A percentile compares a stretch with the other conserved stretches of the same genome.
Evolutionary conservation across 2,888 invertebrate species (phyloP).

Genomic region (Diogma glabrata): DNA sequence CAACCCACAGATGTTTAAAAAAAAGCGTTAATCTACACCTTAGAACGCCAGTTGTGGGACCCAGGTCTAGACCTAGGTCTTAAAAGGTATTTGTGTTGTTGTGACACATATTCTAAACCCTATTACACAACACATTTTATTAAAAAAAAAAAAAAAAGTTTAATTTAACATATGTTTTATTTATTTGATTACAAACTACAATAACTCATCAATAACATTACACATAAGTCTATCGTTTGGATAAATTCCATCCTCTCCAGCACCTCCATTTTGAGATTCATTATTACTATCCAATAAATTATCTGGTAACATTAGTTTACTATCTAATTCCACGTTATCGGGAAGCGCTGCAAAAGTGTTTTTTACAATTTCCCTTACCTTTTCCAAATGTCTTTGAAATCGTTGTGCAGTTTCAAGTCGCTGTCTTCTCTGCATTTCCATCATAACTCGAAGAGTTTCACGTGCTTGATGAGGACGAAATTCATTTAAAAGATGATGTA

Average conservation of each 20-base stretch:
- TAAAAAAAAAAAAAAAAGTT: not conserved
- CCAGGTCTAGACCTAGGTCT: too few relatives aligned
- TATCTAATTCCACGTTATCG: conserved; percentile 69
- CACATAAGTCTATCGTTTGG: conserved; percentile 88
- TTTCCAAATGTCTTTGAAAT: conserved; percentile 86
- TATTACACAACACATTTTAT: too few relatives aligned
- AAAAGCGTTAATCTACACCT: too few relatives aligned
- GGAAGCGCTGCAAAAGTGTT: conserved; percentile 75
- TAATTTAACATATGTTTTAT: conserved; percentile 4
- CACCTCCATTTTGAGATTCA: conserved; percentile 35
- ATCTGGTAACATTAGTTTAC: conserved; percentile 62
- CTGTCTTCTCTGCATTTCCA: conserved; percentile 88
- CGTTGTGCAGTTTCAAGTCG: conserved; percentile 73
- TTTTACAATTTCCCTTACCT: conserved; percentile 77
- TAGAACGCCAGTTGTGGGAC: too few relatives aligned
- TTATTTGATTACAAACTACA: conserved; percentile 1
- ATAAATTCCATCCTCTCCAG: conserved; percentile 56
- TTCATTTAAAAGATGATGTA: conserved; percentile 96
- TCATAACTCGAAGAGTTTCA: conserved; percentile 91
- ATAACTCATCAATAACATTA: conserved; percentile 62
- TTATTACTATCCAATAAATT: conserved; percentile 62
- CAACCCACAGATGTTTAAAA: too few relatives aligned
- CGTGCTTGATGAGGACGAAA: conserved; percentile 95
- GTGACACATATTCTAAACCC: too few relatives aligned
- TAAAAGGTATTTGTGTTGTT: too few relatives aligned